Evolutionary conservation across 2,888 invertebrate genomes (phyloP), one percentile per base, ranked within the genome.

Genomic region (Byasa hedistus): DNA sequence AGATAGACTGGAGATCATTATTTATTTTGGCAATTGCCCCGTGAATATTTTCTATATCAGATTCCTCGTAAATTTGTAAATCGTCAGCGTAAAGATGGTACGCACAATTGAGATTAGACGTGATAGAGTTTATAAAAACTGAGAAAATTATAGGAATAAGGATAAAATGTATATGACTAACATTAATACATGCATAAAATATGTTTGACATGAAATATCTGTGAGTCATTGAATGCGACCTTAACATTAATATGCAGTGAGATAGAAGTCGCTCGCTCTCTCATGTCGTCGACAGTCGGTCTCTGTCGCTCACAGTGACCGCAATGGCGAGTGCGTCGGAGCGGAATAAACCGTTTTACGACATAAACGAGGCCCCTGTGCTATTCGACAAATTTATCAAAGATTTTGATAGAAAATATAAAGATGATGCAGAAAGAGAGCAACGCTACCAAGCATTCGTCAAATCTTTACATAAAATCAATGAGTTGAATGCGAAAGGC

Each of bases 371-470:
- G 8, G 80, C 80, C 0, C 68, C 68, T 0, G 52, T 23, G 0
- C 48, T 80, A 15, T 86, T 84, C 44, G 76, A 76, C 0, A 52
- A 76, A n/a, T 85, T 79, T 66, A 68, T 80, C 0, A 72, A 74
- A 57, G 76, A 82, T 0, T 69, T 73, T 66, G 66, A 80, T 39
- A 81, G 72, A 69, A 24, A 67, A 3, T 85, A 85, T 68, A 79
- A 78, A 56, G 74, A 80, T 71, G 76, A 74, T 0, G 76, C 67
- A 0, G 85, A 86, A 48, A 76, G 64, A 68, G 65, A 76, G 0
- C 23, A 36, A 1, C 85, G 82, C 66, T 83, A 69, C 57, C 54
- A 72, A 44, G 76, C 77, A 5, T 86, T 86, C 27, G 54, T 66
- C 57, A 66, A 66, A 59, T 67, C 66, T n/a, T 54, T 67, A 44